phyloP scores from a whole-genome alignment of 2,113 vertebrate genomes.

The Lamprotornis superbus region DNA sequence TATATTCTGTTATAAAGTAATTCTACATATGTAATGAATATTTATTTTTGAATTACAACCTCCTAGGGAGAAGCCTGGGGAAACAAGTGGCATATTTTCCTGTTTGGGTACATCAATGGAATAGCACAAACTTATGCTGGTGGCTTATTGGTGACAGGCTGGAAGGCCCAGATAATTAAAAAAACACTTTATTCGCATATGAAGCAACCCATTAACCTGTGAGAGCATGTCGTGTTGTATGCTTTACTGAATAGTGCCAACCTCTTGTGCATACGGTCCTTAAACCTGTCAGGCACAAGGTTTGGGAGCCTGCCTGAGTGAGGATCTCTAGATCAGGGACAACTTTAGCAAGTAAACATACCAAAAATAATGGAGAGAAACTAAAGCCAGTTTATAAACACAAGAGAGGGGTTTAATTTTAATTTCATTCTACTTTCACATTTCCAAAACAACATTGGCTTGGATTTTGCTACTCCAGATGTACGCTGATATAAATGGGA shows the following conservation, averaged over 20 bases:
- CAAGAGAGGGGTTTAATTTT: background rate
- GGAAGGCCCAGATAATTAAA: background rate
- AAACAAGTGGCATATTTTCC: constrained; percentile 4
- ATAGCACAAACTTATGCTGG: background rate
- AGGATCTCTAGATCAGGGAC: background rate
- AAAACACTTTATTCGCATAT: background rate
- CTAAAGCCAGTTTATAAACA: background rate
- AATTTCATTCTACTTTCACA: constrained; percentile 7
- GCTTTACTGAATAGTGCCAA: background rate
- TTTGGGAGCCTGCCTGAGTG: background rate
- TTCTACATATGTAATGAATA: background rate
- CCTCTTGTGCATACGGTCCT: background rate
- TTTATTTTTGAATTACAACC: background rate
- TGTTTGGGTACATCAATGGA: background rate
- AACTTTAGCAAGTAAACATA: background rate
- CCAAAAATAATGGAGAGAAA: background rate
- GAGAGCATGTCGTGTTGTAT: background rate
- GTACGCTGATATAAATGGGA: background rate
- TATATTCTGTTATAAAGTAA: background rate
- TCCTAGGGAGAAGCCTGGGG: background rate
- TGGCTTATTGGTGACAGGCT: background rate
- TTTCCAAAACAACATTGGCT: background rate
- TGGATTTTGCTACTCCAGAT: constrained; percentile 41
- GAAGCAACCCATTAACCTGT: background rate
- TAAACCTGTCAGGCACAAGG: background rate